Evolutionary conservation across 2,797 vertebrate species (phyloP), one percentile per base, ranked within the genome.

Genomic region (Petrocephalus schoutedeni): DNA sequence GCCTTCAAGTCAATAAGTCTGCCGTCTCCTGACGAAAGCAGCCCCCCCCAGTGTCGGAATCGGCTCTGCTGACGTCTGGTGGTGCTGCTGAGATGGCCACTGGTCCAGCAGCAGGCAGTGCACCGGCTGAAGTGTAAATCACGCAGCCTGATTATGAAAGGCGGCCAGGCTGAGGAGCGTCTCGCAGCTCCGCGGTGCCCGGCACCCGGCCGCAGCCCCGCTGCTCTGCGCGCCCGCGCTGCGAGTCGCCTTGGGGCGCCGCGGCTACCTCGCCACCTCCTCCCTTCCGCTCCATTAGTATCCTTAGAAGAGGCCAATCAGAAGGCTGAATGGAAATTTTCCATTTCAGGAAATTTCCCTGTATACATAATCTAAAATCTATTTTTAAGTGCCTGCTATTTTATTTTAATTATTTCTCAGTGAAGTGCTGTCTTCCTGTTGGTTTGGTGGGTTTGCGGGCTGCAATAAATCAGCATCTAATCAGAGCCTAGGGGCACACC

Each of bases 261-360:
- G 94, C 91, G 94, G 93, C 94, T 89, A 56, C 93, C 89, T 91
- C 95, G 83, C 94, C 92, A 88, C 92, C 95, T 95, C 94, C 94
- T 94, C 92, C 94, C 94, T 92, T 94, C 94, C 90, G 91, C 91
- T 93, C 95, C 95, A 36, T 85, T 57, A 85, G 53, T 12, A 32
- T 93, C 96, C 96, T 93, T 93, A 95, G 88, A 91, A 91, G 92
- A 95, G 93, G 93, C 94, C 92, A 93, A 88, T 90, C 91, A 94
- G 90, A 93, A 92, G 91, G 93, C 91, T 89, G 89, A 85, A 56
- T 89, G 59, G 19, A 88, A 89, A 89, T 93, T 88, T 88, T 89
- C 86, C 90, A 91, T 89, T 74, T 85, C 84, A 58, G 89, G 86
- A 89, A 90, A 87, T 21, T 57, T 71, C 57, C 71, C 82, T 32